Conservation (phyloP, 2,797 vertebrate genomes). For the Cynopterus sphinx region DNA sequence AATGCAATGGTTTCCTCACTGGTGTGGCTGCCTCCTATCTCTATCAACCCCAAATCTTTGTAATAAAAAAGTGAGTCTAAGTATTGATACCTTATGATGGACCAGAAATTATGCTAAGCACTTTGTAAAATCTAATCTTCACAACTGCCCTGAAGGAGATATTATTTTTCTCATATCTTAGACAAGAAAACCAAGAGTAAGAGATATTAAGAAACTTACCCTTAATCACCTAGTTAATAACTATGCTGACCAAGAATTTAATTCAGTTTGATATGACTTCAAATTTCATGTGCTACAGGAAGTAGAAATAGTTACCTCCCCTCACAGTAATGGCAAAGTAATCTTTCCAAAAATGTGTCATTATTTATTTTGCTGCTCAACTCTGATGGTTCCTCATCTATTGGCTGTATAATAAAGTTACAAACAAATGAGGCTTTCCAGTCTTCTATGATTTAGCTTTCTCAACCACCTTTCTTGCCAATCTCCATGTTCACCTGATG, state of each 20-base stretch:
- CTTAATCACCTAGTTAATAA: not conserved
- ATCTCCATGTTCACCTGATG: not conserved
- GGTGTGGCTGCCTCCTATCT: not conserved
- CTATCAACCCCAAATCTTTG: not conserved
- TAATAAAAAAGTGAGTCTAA: slow-evolving; percentile 6
- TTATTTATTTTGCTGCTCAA: not conserved
- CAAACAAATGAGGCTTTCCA: not conserved
- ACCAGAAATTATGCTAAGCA: not conserved
- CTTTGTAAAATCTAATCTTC: not conserved
- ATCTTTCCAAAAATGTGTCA: not conserved
- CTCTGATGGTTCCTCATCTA: not conserved
- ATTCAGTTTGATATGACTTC: not conserved
- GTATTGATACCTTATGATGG: not conserved
- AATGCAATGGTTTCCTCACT: not conserved
- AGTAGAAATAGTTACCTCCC: not conserved
- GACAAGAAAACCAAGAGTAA: not conserved
- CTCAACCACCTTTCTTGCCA: not conserved
- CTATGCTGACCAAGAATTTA: not conserved
- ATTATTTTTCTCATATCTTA: not conserved
- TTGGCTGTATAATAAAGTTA: not conserved
- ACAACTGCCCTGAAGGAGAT: not conserved
- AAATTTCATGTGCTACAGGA: not conserved
- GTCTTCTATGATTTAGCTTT: not conserved
- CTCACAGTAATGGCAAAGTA: not conserved
- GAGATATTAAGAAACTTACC: not conserved